These are phyloP conservation scores for Panulirus ornatus DNA, from an alignment of 1,140 invertebrate species.

Conservation along the genomic window DNA sequence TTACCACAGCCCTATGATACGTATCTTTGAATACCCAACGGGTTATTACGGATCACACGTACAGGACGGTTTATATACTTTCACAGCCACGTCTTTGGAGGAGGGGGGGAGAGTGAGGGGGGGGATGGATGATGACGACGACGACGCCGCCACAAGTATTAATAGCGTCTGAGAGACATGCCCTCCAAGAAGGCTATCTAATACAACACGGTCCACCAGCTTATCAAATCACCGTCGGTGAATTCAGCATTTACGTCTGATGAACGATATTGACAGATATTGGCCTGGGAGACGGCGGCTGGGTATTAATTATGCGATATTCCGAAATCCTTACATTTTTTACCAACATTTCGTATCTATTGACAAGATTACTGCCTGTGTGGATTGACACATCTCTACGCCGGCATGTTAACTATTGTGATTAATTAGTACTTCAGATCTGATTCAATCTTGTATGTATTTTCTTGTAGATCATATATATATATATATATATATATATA, in stretches of 20 bases:
- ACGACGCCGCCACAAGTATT: not conserved
- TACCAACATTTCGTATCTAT: constrained; percentile 16
- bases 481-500: not conserved
- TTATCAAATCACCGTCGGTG: constrained; percentile 67
- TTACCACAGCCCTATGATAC: too few species aligned
- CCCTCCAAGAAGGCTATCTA: constrained; percentile 46
- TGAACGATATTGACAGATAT: constrained; percentile 72
- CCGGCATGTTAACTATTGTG: constrained; percentile 55
- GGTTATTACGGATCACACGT: too few species aligned
- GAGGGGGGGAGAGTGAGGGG: too few species aligned
- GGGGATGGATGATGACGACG: too few species aligned
- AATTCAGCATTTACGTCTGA: constrained; percentile 68
- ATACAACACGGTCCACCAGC: constrained; percentile 63
- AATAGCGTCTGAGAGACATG: not conserved
- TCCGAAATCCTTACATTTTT: constrained; percentile 43
- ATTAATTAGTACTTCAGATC: constrained; percentile 41
- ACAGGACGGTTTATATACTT: too few species aligned
- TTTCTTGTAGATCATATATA: not conserved
- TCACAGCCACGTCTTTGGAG: not conserved
- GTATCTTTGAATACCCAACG: too few species aligned
- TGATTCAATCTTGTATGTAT: not conserved
- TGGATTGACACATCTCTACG: constrained; percentile 46
- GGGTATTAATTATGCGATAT: constrained; percentile 72
- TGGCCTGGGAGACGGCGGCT: constrained; percentile 60
- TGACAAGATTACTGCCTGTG: constrained; percentile 23